Conservation (phyloP, 2,888 invertebrate genomes). For the Polydesmus complanatus region DNA sequence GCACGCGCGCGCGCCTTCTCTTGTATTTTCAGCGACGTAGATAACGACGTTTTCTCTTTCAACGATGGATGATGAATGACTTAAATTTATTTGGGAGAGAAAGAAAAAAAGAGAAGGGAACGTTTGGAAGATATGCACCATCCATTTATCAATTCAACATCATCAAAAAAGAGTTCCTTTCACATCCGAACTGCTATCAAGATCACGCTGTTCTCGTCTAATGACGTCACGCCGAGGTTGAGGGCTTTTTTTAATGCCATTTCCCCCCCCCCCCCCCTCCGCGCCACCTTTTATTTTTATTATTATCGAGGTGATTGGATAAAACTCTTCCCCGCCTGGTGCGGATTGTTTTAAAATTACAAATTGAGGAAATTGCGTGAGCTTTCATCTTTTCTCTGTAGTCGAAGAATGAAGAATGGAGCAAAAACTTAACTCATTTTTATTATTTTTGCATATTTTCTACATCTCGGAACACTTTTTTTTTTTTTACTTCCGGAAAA, state of each 20-base stretch:
- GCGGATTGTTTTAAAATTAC: not conserved
- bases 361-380: not conserved
- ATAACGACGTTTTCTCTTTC: not conserved
- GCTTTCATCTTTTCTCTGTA: not conserved
- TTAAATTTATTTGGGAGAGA: not conserved
- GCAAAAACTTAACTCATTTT: not conserved
- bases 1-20: not conserved
- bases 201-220: not conserved
- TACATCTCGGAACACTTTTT: not conserved
- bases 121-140: not conserved
- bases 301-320: too few relatives aligned
- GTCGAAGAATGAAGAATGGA: too few relatives aligned
- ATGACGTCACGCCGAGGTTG: too few relatives aligned
- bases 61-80: not conserved
- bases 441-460: not conserved
- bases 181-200: not conserved
- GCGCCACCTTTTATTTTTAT: too few relatives aligned
- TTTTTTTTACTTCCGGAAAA: not conserved
- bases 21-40: not conserved
- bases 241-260: too few relatives aligned
- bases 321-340: too few relatives aligned
- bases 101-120: not conserved
- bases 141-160: not conserved
- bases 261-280: too few relatives aligned
- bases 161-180: not conserved